A percentile compares a stretch with the other conserved stretches of the same genome.
phyloP scores from a whole-genome alignment of 2,888 invertebrate genomes.

The Andricus quercusramuli region DNA sequence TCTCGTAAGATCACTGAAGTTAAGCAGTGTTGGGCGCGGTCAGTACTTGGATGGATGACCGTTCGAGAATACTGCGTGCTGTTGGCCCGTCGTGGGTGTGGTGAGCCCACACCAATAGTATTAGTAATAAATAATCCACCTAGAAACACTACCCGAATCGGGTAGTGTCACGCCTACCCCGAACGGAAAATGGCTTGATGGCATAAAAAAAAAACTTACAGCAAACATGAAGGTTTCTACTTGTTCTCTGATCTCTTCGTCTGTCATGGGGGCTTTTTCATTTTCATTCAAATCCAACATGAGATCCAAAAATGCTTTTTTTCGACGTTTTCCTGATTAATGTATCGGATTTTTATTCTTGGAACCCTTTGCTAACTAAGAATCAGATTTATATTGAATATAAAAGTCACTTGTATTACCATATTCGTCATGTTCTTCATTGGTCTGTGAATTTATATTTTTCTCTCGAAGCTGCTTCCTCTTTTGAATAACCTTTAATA shows the following conservation, averaged over 20 bases:
- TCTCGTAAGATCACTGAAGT: too few relatives aligned
- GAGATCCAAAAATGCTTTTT: conserved; percentile 81
- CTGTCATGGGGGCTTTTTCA: conserved; percentile 81
- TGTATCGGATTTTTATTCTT: not conserved
- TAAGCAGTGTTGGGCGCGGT: too few relatives aligned
- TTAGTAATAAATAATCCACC: too few relatives aligned
- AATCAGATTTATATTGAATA: not conserved
- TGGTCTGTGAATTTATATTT: not conserved
- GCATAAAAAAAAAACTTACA: too few relatives aligned
- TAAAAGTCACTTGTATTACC: not conserved
- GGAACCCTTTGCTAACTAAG: not conserved
- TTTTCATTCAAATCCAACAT: conserved; percentile 81
- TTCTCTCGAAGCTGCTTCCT: conserved; percentile 55
- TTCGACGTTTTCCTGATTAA: conserved; percentile 1
- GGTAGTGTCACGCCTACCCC: too few relatives aligned
- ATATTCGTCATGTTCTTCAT: conserved; percentile 41
- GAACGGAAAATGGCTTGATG: too few relatives aligned
- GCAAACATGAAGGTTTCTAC: conserved; percentile 89
- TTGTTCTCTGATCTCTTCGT: conserved; percentile 84
- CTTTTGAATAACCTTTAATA: conserved; percentile 61
- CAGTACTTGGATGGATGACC: too few relatives aligned
- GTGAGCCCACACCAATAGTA: too few relatives aligned
- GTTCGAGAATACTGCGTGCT: too few relatives aligned
- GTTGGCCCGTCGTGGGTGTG: too few relatives aligned
- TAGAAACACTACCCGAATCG: too few relatives aligned